Conservation (phyloP, 2,888 invertebrate genomes). For the Arge pagana region DNA sequence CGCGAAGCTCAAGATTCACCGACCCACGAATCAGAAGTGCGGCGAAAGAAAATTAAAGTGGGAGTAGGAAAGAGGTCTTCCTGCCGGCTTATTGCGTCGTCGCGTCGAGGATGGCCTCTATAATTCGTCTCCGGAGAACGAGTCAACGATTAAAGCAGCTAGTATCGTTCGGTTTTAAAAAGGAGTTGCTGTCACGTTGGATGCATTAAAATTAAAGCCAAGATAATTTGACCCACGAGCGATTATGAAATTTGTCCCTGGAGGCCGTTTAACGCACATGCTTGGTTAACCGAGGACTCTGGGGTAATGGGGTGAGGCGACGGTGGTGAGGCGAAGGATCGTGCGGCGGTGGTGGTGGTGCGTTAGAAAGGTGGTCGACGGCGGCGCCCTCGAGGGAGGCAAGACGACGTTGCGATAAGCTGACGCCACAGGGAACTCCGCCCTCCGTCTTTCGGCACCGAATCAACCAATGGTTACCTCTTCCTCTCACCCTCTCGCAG, state of each 20-base stretch:
- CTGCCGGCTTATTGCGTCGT: too few relatives aligned
- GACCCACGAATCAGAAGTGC: too few relatives aligned
- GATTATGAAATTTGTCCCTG: constrained; percentile 20
- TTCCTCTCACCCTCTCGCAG: constrained; percentile 7
- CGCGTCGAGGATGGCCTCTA: background rate
- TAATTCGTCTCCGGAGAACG: constrained; percentile 3
- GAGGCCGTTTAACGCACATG: constrained; percentile 22
- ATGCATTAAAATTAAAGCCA: constrained; percentile 19
- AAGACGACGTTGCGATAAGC: constrained; percentile 19
- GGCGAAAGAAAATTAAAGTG: too few relatives aligned
- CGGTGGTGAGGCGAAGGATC: too few relatives aligned
- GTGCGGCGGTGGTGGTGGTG: too few relatives aligned
- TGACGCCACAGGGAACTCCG: constrained; percentile 15
- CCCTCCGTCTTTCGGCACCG: constrained; percentile 15
- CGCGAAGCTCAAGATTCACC: too few relatives aligned
- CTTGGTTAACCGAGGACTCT: constrained; percentile 13
- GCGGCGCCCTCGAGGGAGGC: constrained; percentile 13
- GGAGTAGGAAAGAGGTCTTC: too few relatives aligned
- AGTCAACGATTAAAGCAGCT: constrained; percentile 4
- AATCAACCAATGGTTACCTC: constrained; percentile 20
- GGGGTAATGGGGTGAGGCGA: constrained; percentile 19
- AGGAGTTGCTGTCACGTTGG: constrained; percentile 4
- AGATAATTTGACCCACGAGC: constrained; percentile 18
- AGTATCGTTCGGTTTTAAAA: constrained; percentile 2
- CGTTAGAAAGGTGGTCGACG: too few relatives aligned